A percentile compares a stretch with the other conserved stretches of the same genome.
These are phyloP conservation scores for Dermatemys mawii DNA, from an alignment of 2,113 vertebrate genomes.

Conservation along the genomic window DNA sequence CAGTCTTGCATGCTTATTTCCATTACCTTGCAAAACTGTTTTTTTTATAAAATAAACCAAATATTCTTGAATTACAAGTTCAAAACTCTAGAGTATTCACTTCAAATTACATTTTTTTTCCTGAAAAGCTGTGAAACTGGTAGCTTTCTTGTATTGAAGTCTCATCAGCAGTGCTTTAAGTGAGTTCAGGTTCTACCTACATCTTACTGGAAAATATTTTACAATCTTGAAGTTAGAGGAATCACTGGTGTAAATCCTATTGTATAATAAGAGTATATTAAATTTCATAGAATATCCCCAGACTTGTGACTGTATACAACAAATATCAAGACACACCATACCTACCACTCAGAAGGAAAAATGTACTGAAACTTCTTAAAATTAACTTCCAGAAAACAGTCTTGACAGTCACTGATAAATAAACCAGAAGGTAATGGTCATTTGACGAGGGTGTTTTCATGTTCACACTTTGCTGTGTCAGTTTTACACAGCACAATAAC, in stretches of 20 bases:
- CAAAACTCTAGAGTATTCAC: not conserved
- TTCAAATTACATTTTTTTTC: not conserved
- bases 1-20: not conserved
- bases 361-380: not conserved
- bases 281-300: not conserved
- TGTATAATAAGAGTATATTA: not conserved
- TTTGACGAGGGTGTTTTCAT: not conserved
- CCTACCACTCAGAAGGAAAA: too few relatives aligned
- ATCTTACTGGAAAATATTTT: not conserved
- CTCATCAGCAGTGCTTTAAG: not conserved
- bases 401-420: not conserved
- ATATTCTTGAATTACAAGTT: not conserved
- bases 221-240: not conserved
- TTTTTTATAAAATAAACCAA: not conserved
- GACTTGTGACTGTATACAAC: not conserved
- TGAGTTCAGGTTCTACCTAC: not conserved
- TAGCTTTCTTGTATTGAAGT: not conserved
- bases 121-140: not conserved
- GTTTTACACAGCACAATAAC: not conserved
- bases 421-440: not conserved
- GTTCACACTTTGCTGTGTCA: not conserved
- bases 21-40: not conserved
- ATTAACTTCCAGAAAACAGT: not conserved
- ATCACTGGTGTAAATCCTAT: not conserved
- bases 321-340: not conserved